Percentiles rank a stretch among this genome's conserved stretches.
Conservation (phyloP, 37 sponge, comb jelly and placozoan species). For the Beroe ovata region DNA sequence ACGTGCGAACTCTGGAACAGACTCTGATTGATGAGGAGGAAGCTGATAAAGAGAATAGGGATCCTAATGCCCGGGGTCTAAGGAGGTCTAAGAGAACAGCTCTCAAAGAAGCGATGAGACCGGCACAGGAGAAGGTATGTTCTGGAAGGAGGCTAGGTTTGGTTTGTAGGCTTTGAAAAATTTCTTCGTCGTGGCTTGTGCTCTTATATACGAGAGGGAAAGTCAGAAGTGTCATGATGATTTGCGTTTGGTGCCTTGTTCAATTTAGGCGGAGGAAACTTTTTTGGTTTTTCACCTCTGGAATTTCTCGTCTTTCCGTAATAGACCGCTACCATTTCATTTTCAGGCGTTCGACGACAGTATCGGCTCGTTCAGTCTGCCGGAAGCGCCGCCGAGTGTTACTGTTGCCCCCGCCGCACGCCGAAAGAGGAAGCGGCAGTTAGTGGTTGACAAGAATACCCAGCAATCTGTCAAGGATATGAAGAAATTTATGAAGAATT, state of each 20-base stretch:
- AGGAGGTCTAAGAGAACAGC: slow-evolving; percentile 13
- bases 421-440: slow-evolving; percentile 46
- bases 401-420: background rate
- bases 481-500: slow-evolving; percentile 62
- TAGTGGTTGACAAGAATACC: slow-evolving; percentile 20
- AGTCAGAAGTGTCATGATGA: too few relatives aligned
- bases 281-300: too few relatives aligned
- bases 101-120: background rate
- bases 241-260: too few relatives aligned
- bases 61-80: background rate
- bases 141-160: too few relatives aligned
- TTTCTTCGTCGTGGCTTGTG: too few relatives aligned
- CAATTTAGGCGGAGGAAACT: too few relatives aligned
- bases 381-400: background rate
- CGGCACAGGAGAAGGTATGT: slow-evolving; percentile 29
- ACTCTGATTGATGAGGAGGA: background rate
- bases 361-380: slow-evolving; percentile 6
- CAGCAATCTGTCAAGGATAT: slow-evolving; percentile 62
- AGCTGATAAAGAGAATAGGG: slow-evolving; percentile 33
- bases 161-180: too few relatives aligned
- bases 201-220: too few relatives aligned
- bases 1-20: background rate
- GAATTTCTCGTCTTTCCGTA: too few relatives aligned
- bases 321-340: background rate
- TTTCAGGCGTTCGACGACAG: slow-evolving; percentile 29